phyloP scores from a whole-genome alignment of 1,140 invertebrate species.

The Parapsyche elsis region DNA sequence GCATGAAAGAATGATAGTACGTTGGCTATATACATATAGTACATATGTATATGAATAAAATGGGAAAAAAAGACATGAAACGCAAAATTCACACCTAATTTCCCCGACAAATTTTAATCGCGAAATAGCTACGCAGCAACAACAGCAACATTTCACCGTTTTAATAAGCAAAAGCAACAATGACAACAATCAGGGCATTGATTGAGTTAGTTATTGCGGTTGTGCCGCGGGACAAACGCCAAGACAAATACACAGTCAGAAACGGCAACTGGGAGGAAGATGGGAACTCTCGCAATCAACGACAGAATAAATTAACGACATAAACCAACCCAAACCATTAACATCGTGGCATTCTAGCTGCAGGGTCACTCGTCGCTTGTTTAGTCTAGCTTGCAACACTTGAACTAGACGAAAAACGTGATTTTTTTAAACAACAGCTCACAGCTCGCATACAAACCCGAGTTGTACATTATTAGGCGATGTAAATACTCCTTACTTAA shows the following conservation, averaged over 20 bases:
- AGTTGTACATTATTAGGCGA: no score
- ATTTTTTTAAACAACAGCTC: background rate
- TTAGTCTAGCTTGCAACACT: background rate
- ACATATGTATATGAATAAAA: background rate
- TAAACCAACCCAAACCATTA: background rate
- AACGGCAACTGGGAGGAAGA: background rate
- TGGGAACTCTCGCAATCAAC: constrained; percentile 33
- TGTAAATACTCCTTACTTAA: background rate
- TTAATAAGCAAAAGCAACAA: constrained; percentile 32
- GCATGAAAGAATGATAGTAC: no score
- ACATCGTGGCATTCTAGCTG: no score
- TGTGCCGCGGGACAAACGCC: background rate
- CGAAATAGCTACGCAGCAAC: background rate
- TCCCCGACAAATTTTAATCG: background rate
- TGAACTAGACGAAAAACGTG: background rate
- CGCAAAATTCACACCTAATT: background rate
- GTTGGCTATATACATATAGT: no score
- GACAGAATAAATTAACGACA: constrained; percentile 32
- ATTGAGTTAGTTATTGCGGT: constrained; percentile 30
- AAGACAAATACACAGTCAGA: background rate
- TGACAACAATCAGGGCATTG: constrained; percentile 36
- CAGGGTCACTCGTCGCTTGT: no score
- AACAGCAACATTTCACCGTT: background rate
- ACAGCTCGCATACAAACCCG: background rate
- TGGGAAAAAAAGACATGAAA: background rate